Evolutionary conservation across 2,113 vertebrate species (phyloP), one percentile per base, ranked within the genome.

Genomic region (Cinclus cinclus): DNA sequence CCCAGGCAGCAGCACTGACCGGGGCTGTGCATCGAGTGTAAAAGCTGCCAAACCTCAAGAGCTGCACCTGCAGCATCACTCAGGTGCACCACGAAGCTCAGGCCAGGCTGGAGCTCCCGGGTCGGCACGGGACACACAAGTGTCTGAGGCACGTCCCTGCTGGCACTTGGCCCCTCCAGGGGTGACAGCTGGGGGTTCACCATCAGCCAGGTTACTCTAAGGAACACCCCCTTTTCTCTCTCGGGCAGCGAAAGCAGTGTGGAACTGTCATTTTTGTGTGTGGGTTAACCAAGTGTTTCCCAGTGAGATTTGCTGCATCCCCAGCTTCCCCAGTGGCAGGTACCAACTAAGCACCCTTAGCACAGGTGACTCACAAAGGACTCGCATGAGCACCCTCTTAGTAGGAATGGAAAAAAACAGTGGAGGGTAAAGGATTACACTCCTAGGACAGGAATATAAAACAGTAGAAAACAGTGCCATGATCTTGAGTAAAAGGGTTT

Each of bases 401-500:
- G 27, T 42, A 33, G 60, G 35, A 39, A 58, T 0, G 1, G 59
- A 31, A 58, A 78, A 46, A 49, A 20, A 3, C 11, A 60, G 6
- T 1, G 49, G 62, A 24, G n/a, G 21, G 21, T 35, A 73, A 5
- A 67, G 60, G 13, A 41, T 70, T 73, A 47, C n/a, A 33, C 59
- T 63, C 71, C 41, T 12, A 50, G 52, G 30, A 44, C 31, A 89
- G 0, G 0, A 42, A 78, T 60, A 87, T 11, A 81, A 75, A 89
- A 71, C 1, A 55, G 70, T 87, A 94, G 49, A 92, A 95, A 94
- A 64, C 76, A 92, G 83, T 56, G 79, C 74, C 37, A 7, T 68
- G 17, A 59, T 64, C 52, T 58, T 63, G n/a, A 75, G 69, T 78
- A 68, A 64, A 92, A 88, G 22, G 22, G 14, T 49, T 81, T 71